Conservation (phyloP, 1,140 invertebrate species). For the Drosophila parvula region DNA sequence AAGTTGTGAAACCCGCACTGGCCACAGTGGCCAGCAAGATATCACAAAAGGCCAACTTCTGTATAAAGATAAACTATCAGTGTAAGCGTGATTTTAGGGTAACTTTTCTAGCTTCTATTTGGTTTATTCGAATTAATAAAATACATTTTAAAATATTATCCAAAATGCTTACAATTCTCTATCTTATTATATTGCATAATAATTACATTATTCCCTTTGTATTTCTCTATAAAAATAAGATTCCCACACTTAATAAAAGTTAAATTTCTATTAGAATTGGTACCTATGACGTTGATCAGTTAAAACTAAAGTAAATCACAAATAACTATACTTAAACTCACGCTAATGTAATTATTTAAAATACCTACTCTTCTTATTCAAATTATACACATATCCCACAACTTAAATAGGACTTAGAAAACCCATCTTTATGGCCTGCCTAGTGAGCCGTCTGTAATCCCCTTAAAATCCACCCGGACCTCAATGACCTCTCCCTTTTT, state of each 20-base stretch:
- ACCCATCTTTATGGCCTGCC: background rate
- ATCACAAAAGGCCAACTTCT: background rate
- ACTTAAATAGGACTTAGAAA: background rate
- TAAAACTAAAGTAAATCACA: background rate
- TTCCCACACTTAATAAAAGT: background rate
- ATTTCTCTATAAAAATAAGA: background rate
- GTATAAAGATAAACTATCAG: background rate
- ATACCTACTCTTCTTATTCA: too few relatives aligned
- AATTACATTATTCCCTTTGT: background rate
- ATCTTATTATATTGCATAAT: too few relatives aligned
- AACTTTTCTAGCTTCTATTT: background rate
- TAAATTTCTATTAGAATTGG: too few relatives aligned
- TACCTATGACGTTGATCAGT: background rate
- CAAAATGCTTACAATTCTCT: background rate
- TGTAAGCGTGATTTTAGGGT: background rate
- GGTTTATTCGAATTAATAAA: background rate
- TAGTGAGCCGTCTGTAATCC: constrained; percentile 35
- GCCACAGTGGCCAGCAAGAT: constrained; percentile 42
- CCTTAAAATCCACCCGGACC: constrained; percentile 11
- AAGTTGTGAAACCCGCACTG: constrained; percentile 64
- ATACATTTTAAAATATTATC: background rate
- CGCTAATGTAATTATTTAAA: background rate
- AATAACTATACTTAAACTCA: background rate
- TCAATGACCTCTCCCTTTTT: constrained; percentile 8
- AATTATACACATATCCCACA: background rate